Percentiles rank a stretch among this genome's conserved stretches.
These are phyloP conservation scores for Epinephelus fuscoguttatus DNA, from an alignment of 2,113 vertebrate species.

Conservation along the genomic window DNA sequence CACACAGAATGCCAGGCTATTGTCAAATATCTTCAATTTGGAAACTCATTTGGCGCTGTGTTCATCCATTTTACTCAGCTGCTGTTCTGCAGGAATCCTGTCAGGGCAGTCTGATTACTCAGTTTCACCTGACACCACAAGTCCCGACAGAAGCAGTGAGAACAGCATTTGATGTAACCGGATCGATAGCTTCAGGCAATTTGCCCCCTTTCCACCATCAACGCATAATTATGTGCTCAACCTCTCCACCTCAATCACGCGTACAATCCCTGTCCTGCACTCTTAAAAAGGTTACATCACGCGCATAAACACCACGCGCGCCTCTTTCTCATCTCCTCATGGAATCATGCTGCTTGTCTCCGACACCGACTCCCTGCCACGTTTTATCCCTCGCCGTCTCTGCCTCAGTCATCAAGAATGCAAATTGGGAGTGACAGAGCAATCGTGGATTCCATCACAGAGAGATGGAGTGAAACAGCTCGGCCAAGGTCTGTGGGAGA, in stretches of 20 bases:
- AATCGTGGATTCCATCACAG: conserved; percentile 71
- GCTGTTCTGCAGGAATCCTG: conserved; percentile 48
- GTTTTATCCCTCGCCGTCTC: conserved; percentile 39
- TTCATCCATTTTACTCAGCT: conserved; percentile 49
- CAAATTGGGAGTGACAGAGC: conserved; percentile 79
- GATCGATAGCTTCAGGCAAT: conserved; percentile 70
- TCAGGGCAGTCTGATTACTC: conserved; percentile 67
- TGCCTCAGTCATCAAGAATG: conserved; percentile 62
- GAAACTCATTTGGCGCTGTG: conserved; percentile 41
- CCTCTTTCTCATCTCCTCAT: conserved; percentile 25
- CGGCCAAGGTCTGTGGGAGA: conserved; percentile 35
- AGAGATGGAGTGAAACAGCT: conserved; percentile 48
- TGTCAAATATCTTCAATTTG: conserved; percentile 58
- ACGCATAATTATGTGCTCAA: conserved; percentile 66
- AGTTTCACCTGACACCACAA: conserved; percentile 64
- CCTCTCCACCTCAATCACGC: conserved; percentile 51
- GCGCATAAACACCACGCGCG: not conserved
- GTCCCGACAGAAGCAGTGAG: conserved; percentile 33
- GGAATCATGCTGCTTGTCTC: conserved; percentile 35
- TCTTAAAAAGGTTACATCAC: conserved; percentile 25
- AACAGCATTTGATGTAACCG: conserved; percentile 66
- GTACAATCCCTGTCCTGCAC: conserved; percentile 32
- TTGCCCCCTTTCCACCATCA: conserved; percentile 44
- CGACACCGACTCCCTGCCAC: conserved; percentile 18
- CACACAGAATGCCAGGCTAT: conserved; percentile 15